A percentile compares a stretch with the other conserved stretches of the same genome.
phyloP scores from a whole-genome alignment of 2,797 vertebrate genomes.

The Mycteria americana region DNA sequence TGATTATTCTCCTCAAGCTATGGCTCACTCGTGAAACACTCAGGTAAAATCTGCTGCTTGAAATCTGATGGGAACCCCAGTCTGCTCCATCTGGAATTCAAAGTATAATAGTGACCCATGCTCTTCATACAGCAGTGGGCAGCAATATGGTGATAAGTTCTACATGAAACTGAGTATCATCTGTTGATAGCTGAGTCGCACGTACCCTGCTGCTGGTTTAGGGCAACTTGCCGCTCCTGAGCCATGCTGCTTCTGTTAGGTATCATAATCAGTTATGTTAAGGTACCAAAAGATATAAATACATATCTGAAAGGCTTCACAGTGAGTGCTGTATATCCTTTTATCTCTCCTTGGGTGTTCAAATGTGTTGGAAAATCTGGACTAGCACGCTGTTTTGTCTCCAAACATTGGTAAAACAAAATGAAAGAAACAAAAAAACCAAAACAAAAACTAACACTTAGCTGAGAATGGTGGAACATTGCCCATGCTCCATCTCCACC shows the following conservation, averaged over 20 bases:
- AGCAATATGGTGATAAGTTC: neutral
- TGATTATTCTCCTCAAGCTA: neutral
- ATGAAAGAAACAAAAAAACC: neutral
- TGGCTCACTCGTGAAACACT: neutral
- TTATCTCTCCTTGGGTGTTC: neutral
- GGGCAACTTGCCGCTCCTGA: neutral
- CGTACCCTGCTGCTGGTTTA: neutral
- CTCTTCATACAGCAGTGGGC: neutral
- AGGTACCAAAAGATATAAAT: neutral
- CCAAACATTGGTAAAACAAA: neutral
- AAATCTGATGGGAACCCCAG: neutral
- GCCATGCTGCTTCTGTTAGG: neutral
- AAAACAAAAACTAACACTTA: neutral
- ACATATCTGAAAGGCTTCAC: neutral
- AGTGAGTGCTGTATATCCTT: neutral
- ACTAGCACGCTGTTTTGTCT: neutral
- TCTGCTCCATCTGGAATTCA: neutral
- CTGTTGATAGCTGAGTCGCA: neutral
- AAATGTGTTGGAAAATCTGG: constrained; percentile 17
- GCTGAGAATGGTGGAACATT: neutral
- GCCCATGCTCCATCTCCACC: neutral
- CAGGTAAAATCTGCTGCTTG: neutral
- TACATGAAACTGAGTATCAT: neutral
- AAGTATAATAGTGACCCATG: neutral
- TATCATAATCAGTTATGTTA: neutral